Percentiles rank a stretch among this genome's conserved stretches.
phyloP scores from a whole-genome alignment of 2,888 invertebrate genomes.

The Aricia artaxerxes region DNA sequence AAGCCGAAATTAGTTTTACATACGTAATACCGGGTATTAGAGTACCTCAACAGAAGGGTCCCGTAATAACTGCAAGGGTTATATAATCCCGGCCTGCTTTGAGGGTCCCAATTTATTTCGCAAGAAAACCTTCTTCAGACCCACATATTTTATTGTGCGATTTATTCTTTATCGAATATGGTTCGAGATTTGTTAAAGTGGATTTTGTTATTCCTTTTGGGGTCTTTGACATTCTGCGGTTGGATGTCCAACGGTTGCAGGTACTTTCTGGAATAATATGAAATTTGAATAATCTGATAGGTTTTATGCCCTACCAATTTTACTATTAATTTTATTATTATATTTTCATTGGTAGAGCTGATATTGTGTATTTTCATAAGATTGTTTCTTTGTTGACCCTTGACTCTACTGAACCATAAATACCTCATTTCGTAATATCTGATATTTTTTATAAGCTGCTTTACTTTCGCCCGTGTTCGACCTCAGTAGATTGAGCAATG shows the following conservation, averaged over 20 bases:
- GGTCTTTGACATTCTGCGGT: not conserved
- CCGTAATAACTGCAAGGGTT: slow-evolving; percentile 25
- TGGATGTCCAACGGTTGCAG: not conserved
- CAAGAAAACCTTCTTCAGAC: not conserved
- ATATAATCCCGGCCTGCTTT: slow-evolving; percentile 18
- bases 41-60: slow-evolving; percentile 13
- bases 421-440: no score
- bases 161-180: slow-evolving; percentile 24
- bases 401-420: no score
- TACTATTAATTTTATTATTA: no score
- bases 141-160: slow-evolving; percentile 15
- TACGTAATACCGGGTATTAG: slow-evolving; percentile 25
- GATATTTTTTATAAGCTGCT: no score
- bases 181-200: not conserved
- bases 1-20: slow-evolving; percentile 19
- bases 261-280: not conserved
- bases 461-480: no score
- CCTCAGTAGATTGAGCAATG: no score
- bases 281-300: no score
- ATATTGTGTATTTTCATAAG: no score
- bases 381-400: no score
- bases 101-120: slow-evolving; percentile 22
- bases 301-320: no score
- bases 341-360: no score
- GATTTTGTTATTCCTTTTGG: slow-evolving; percentile 7